phyloP scores from a whole-genome alignment of 2,797 vertebrate genomes.

The Schizopygopsis malacanthus region DNA sequence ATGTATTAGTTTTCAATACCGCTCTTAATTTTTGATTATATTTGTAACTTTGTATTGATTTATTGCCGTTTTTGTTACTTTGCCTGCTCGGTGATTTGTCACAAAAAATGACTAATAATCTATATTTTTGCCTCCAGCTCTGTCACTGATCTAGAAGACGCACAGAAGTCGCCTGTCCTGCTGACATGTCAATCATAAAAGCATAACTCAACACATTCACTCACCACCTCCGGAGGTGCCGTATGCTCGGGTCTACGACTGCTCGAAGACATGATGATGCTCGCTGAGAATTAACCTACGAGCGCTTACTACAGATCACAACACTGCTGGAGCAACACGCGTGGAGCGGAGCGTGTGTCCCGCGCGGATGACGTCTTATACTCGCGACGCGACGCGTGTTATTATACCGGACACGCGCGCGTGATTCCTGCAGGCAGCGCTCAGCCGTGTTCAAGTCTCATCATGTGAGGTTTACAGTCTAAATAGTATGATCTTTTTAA shows the following conservation, averaged over 20 bases:
- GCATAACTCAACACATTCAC: slow-evolving; percentile 42
- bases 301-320: neutral
- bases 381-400: slow-evolving; percentile 59
- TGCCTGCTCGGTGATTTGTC: too few species aligned
- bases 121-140: too few species aligned
- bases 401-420: neutral
- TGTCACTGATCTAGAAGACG: too few species aligned
- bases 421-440: neutral
- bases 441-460: neutral
- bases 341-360: neutral
- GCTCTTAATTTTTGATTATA: too few species aligned
- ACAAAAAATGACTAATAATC: too few species aligned
- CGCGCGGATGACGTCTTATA: slow-evolving; percentile 54
- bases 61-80: too few species aligned
- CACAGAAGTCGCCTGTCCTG: neutral
- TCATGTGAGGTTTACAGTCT: neutral
- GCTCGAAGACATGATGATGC: slow-evolving; percentile 72
- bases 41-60: too few species aligned
- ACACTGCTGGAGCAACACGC: slow-evolving; percentile 25
- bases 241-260: slow-evolving; percentile 79
- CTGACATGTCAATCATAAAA: neutral
- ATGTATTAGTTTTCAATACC: too few species aligned
- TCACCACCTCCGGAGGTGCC: slow-evolving; percentile 80
- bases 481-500: neutral
- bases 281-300: neutral